phyloP scores from a whole-genome alignment of 2,113 vertebrate genomes.

The Bos indicus region DNA sequence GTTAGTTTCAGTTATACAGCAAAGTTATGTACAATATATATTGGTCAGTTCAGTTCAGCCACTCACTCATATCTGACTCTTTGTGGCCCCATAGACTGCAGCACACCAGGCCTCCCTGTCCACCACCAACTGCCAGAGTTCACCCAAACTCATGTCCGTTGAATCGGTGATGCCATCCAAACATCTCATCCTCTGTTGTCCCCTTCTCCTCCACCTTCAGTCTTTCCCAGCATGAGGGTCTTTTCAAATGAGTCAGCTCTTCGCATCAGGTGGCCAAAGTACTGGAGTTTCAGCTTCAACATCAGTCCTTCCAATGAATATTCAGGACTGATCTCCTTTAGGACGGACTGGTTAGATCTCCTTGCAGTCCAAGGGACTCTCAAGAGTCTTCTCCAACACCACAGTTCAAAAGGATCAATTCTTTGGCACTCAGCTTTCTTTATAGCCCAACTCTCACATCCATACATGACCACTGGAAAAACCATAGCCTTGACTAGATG shows the following conservation, averaged over 20 bases:
- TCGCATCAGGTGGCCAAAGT: neutral
- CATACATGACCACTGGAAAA: neutral
- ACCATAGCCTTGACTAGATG: neutral
- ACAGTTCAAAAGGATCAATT: neutral
- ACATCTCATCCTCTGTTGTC: neutral
- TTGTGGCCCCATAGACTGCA: neutral
- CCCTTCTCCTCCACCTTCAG: neutral
- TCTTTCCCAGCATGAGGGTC: neutral
- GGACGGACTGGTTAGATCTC: neutral
- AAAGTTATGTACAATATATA: neutral
- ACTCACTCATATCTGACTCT: neutral
- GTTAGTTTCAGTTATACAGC: neutral
- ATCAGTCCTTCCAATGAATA: neutral
- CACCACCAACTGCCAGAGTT: neutral
- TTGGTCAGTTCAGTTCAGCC: neutral
- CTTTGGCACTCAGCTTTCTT: neutral
- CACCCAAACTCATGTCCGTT: neutral
- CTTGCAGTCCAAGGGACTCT: neutral
- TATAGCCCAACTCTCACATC: neutral
- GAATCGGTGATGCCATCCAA: neutral
- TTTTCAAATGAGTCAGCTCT: neutral
- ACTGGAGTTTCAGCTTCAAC: neutral
- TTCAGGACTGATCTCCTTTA: neutral
- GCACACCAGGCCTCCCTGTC: neutral
- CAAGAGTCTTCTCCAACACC: neutral